These are phyloP conservation scores for Agriopis marginaria DNA, from an alignment of 2,888 invertebrate genomes.

Conservation along the genomic window DNA sequence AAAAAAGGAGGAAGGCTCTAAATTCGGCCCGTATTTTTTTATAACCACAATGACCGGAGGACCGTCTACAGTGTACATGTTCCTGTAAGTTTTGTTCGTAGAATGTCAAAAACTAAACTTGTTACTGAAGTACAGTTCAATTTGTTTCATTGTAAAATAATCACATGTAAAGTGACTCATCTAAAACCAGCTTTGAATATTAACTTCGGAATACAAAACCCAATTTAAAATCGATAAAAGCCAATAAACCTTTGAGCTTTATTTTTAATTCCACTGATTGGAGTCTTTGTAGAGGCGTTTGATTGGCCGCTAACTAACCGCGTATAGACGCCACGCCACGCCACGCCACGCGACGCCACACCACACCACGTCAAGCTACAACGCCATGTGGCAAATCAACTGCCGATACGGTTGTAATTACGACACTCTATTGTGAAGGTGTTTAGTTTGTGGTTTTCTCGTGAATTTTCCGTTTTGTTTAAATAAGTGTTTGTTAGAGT, in stretches of 20 bases:
- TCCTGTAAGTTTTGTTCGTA: background rate
- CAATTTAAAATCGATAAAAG: background rate
- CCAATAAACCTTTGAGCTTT: conserved; percentile 7
- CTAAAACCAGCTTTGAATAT: background rate
- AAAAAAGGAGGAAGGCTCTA: too few species aligned
- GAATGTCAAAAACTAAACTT: background rate
- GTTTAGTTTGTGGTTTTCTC: too few species aligned
- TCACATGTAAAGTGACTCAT: background rate
- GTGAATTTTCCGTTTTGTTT: too few species aligned
- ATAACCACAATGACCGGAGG: background rate
- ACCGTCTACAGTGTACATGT: background rate
- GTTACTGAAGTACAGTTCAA: too few species aligned
- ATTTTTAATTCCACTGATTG: conserved; percentile 4
- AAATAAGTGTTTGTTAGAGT: too few species aligned
- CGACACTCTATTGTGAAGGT: too few species aligned
- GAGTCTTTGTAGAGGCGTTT: background rate
- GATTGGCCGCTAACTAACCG: conserved; percentile 10
- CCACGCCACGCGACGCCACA: background rate
- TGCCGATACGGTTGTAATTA: too few species aligned
- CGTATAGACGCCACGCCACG: background rate
- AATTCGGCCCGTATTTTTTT: background rate
- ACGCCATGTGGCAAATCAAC: too few species aligned
- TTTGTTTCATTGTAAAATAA: too few species aligned
- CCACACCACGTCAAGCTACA: background rate
- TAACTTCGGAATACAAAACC: background rate